phyloP scores from a whole-genome alignment of 2,888 invertebrate genomes.

The Encarsia formosa region DNA sequence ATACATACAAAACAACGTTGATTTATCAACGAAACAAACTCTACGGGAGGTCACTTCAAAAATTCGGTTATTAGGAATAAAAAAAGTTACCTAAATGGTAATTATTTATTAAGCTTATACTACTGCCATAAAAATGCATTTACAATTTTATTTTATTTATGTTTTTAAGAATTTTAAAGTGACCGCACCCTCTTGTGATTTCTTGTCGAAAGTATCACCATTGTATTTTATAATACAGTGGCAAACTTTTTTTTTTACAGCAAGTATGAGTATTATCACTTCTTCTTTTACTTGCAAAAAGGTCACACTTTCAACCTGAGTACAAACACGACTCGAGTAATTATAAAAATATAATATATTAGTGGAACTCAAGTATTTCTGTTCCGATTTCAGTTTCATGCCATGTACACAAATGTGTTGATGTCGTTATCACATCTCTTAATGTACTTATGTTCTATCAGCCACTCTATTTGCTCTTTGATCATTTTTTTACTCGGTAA shows the following conservation, averaged over 20 bases:
- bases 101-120: conserved; percentile 18
- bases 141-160: conserved; percentile 12
- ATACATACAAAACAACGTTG: conserved; percentile 14
- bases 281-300: conserved; percentile 12
- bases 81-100: conserved; percentile 12
- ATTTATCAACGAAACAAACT: conserved; percentile 31
- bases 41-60: conserved; percentile 22
- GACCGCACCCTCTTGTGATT: conserved; percentile 7
- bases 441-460: conserved; percentile 99
- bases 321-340: conserved; percentile 15
- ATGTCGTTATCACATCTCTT: conserved; percentile 94
- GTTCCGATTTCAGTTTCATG: conserved; percentile 56
- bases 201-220: conserved; percentile 12
- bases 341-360: conserved; percentile 45
- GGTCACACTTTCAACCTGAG: conserved; percentile 12
- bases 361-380: conserved; percentile 29
- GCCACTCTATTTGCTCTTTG: conserved; percentile 99
- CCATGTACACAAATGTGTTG: conserved; percentile 97
- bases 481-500: conserved; percentile 98
- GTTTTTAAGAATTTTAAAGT: conserved; percentile 18
- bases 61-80: conserved; percentile 19
- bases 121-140: conserved; percentile 22
- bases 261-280: conserved; percentile 6
- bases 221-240: neutral
- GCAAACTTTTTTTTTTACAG: neutral